Conservation (phyloP, 1,140 invertebrate species). For the Ceratina japonica region DNA sequence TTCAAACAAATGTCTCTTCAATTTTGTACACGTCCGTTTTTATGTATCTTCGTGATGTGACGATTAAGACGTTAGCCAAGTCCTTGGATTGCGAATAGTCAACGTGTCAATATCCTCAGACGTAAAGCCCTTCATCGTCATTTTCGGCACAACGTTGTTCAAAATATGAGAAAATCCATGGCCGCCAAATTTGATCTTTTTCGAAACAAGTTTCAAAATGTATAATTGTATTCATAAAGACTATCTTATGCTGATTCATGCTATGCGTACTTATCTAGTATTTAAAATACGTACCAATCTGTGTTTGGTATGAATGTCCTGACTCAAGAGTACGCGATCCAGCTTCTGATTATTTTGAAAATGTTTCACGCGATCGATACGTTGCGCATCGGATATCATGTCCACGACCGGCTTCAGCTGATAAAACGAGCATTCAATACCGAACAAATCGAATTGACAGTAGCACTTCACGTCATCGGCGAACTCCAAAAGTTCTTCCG, state of each 20-base stretch:
- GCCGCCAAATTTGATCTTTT: slow-evolving; percentile 88
- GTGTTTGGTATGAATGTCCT: slow-evolving; percentile 94
- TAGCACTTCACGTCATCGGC: slow-evolving; percentile 85
- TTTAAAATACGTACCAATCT: slow-evolving; percentile 83
- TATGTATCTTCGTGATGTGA: no score
- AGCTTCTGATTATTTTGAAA: slow-evolving; percentile 84
- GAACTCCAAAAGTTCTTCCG: slow-evolving; percentile 86
- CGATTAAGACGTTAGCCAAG: slow-evolving; percentile 81
- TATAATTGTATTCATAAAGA: no score
- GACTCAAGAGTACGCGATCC: slow-evolving; percentile 86
- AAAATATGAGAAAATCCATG: slow-evolving; percentile 91
- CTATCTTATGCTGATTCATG: background rate
- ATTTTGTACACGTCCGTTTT: background rate
- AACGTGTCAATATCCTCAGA: slow-evolving; percentile 84
- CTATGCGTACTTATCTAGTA: background rate
- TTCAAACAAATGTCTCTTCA: background rate
- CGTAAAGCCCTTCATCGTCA: slow-evolving; percentile 85
- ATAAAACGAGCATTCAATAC: slow-evolving; percentile 89
- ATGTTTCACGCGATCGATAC: slow-evolving; percentile 83
- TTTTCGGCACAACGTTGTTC: slow-evolving; percentile 87
- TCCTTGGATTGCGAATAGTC: slow-evolving; percentile 85
- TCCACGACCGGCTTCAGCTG: slow-evolving; percentile 84
- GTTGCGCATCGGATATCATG: slow-evolving; percentile 90
- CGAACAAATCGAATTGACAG: slow-evolving; percentile 92
- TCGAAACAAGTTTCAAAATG: background rate